These are phyloP conservation scores for Upupa epops DNA, from an alignment of 2,113 vertebrate genomes.

Conservation along the genomic window DNA sequence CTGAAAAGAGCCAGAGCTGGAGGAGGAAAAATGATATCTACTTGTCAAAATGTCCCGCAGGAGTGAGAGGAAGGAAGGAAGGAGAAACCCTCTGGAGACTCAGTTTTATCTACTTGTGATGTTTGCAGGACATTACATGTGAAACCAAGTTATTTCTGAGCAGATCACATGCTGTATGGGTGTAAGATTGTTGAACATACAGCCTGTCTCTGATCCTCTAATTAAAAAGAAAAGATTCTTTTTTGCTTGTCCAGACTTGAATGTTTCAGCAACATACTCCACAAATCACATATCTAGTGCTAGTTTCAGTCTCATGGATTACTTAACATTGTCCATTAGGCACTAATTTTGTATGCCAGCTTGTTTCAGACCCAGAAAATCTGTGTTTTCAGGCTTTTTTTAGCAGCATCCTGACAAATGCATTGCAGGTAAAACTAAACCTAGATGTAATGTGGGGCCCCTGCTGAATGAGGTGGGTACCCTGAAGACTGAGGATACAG, in stretches of 20 bases:
- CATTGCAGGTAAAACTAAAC: too few species aligned
- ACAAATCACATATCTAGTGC: neutral
- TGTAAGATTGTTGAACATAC: neutral
- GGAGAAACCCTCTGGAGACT: neutral
- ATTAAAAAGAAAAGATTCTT: neutral
- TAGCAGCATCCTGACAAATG: neutral
- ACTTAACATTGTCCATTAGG: neutral
- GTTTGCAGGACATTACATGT: neutral
- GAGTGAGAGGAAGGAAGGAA: neutral
- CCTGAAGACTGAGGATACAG: too few species aligned
- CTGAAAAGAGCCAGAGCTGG: neutral
- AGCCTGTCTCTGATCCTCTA: neutral
- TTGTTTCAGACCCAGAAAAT: neutral
- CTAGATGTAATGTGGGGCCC: too few species aligned
- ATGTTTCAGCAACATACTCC: neutral
- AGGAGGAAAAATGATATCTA: neutral
- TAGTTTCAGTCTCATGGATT: neutral
- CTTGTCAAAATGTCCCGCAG: neutral
- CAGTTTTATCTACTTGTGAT: neutral
- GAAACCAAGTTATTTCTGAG: conserved; percentile 29
- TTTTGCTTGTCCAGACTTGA: neutral
- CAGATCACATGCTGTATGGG: neutral
- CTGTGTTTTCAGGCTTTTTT: neutral
- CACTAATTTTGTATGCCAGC: neutral
- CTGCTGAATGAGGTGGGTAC: too few species aligned